Evolutionary conservation across 2,113 vertebrate species (phyloP).

Genomic region (Melozone crissalis): DNA sequence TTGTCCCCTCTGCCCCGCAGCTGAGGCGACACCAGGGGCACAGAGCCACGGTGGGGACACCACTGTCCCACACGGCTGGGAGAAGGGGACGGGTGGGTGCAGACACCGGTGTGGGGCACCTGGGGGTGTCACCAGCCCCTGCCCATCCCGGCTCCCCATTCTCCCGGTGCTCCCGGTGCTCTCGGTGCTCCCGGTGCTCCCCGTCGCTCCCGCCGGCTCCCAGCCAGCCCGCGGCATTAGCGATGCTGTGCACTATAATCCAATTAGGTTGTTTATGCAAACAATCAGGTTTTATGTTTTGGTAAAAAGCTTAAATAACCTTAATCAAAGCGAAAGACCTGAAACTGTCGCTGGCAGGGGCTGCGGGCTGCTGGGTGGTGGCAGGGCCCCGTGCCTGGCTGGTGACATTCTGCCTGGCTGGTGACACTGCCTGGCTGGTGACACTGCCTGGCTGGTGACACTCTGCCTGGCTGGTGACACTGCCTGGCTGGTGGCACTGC

Average conservation of each 20-base stretch:
- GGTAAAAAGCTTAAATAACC: constrained; percentile 61
- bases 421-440: background rate
- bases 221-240: constrained; percentile 43
- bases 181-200: background rate
- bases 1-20: background rate
- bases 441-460: too few relatives aligned
- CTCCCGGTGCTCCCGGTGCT: background rate
- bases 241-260: constrained; percentile 39
- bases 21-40: background rate
- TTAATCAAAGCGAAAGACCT: constrained; percentile 30
- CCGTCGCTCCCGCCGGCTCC: background rate
- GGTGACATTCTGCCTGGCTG: background rate
- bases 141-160: background rate
- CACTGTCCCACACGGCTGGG: rapidly evolving
- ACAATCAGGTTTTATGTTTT: constrained; percentile 67
- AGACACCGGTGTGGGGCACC: too few relatives aligned
- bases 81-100: background rate
- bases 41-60: background rate
- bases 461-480: too few relatives aligned
- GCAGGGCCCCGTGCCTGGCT: background rate
- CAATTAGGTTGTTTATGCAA: constrained; percentile 68
- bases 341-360: background rate
- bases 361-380: background rate
- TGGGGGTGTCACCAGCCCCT: background rate
- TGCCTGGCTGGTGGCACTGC: background rate